These are phyloP conservation scores for Pogoniulus pusillus DNA, from an alignment of 2,797 vertebrate genomes.

Conservation along the genomic window DNA sequence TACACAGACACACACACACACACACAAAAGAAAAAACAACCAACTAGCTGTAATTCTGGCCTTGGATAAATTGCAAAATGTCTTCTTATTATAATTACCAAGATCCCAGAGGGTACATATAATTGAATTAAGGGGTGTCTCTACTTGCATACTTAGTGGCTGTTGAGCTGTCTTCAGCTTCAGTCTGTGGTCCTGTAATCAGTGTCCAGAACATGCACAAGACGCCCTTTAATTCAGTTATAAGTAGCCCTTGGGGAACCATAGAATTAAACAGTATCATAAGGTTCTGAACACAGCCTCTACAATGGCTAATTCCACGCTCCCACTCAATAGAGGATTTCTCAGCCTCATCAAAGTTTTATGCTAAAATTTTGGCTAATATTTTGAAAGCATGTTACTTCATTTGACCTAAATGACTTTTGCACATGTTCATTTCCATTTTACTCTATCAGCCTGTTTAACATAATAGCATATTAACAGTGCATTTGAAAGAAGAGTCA, in stretches of 20 bases:
- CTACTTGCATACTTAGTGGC: slow-evolving; percentile 58
- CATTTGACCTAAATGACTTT: slow-evolving; percentile 67
- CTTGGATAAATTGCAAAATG: slow-evolving; percentile 41
- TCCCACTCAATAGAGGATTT: slow-evolving; percentile 17
- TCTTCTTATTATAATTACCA: slow-evolving; percentile 31
- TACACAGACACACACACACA: not conserved
- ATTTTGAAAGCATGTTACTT: slow-evolving; percentile 70
- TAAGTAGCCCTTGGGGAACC: slow-evolving; percentile 60
- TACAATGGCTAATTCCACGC: slow-evolving; percentile 11
- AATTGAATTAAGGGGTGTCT: slow-evolving; percentile 67
- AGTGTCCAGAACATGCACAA: slow-evolving; percentile 63
- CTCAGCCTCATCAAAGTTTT: slow-evolving; percentile 69
- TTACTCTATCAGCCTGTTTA: slow-evolving; percentile 63
- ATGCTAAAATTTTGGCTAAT: slow-evolving; percentile 67
- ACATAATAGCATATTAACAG: slow-evolving; percentile 68
- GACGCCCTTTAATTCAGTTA: slow-evolving; percentile 58
- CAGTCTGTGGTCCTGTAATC: slow-evolving; percentile 59
- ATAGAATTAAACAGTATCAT: slow-evolving; percentile 62
- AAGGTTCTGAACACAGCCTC: slow-evolving; percentile 58
- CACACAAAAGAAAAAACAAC: not conserved
- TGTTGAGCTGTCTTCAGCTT: slow-evolving; percentile 58
- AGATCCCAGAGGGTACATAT: slow-evolving; percentile 45
- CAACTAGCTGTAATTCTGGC: not conserved
- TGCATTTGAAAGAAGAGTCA: slow-evolving; percentile 62
- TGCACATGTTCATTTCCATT: slow-evolving; percentile 68